These are phyloP conservation scores for Emmelina monodactyla DNA, from an alignment of 2,888 invertebrate species.

Conservation along the genomic window DNA sequence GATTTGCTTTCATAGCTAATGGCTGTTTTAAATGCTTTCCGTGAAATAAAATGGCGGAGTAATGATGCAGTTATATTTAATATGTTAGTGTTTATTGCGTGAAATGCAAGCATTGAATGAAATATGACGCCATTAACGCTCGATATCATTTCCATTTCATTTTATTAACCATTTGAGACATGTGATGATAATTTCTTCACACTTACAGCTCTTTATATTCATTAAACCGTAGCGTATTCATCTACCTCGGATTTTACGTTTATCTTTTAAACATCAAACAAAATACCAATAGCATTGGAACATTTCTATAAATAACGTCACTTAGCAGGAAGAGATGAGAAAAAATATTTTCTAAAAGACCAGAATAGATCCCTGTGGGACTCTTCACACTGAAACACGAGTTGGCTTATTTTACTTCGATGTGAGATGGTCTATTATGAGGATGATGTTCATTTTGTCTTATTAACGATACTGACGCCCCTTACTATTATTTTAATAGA, in stretches of 20 bases:
- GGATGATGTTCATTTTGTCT: background rate
- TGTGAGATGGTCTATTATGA: background rate
- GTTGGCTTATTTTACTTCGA: slow-evolving; percentile 34
- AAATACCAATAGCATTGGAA: slow-evolving; percentile 39
- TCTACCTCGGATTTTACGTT: too few species aligned
- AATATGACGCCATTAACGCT: too few species aligned
- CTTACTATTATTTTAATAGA: background rate
- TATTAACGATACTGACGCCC: background rate
- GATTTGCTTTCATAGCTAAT: slow-evolving; percentile 34
- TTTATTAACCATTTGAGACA: too few species aligned
- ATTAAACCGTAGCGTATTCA: too few species aligned
- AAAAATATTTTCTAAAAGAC: slow-evolving; percentile 38
- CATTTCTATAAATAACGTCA: slow-evolving; percentile 55
- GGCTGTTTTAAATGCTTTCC: slow-evolving; percentile 8
- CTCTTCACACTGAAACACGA: slow-evolving; percentile 42
- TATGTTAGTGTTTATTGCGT: too few species aligned
- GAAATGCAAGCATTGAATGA: too few species aligned
- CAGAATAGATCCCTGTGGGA: slow-evolving; percentile 62
- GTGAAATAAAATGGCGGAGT: too few species aligned
- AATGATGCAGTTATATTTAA: too few species aligned
- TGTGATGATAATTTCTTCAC: too few species aligned
- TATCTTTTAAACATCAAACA: slow-evolving; percentile 21
- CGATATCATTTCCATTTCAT: background rate
- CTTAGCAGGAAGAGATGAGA: slow-evolving; percentile 31
- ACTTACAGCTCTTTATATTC: too few species aligned